These are phyloP conservation scores for Bombus polaris DNA, from an alignment of 1,140 invertebrate species.

Conservation along the genomic window DNA sequence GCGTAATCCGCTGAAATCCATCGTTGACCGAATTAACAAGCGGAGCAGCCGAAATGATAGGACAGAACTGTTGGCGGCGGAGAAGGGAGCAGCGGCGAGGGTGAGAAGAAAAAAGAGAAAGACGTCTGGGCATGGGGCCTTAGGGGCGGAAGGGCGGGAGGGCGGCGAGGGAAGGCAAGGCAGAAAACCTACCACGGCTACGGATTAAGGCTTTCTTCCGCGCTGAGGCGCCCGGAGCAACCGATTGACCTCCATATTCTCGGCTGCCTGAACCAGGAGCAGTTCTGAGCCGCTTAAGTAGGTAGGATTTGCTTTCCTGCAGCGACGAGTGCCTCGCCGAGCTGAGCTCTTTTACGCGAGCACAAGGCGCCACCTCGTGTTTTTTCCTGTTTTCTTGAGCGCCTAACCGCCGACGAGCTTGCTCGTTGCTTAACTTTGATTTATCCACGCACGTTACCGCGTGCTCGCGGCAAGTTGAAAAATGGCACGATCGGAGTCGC, in stretches of 20 bases:
- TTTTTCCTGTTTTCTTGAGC: constrained; percentile 48
- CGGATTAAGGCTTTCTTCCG: constrained; percentile 74
- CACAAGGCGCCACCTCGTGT: constrained; percentile 57
- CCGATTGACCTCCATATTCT: constrained; percentile 76
- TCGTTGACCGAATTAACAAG: constrained; percentile 21
- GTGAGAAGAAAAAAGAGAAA: neutral
- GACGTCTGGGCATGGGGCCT: neutral
- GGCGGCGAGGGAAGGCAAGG: constrained; percentile 23
- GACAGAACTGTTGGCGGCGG: neutral
- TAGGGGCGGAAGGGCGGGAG: neutral
- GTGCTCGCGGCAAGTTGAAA: neutral
- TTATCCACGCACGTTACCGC: neutral
- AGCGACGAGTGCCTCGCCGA: constrained; percentile 39
- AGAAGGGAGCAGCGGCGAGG: neutral
- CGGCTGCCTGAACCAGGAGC: constrained; percentile 67
- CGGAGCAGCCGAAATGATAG: neutral
- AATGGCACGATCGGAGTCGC: too few relatives aligned
- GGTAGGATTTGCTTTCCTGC: constrained; percentile 66
- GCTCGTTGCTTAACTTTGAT: neutral
- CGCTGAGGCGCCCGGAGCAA: constrained; percentile 59
- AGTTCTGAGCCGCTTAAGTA: constrained; percentile 70
- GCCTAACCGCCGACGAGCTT: constrained; percentile 16
- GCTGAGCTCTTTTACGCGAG: constrained; percentile 27
- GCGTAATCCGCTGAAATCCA: neutral
- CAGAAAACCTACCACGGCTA: constrained; percentile 64